Evolutionary conservation across 2,888 invertebrate genomes (phyloP).

Genomic region (Tupiocoris notatus): DNA sequence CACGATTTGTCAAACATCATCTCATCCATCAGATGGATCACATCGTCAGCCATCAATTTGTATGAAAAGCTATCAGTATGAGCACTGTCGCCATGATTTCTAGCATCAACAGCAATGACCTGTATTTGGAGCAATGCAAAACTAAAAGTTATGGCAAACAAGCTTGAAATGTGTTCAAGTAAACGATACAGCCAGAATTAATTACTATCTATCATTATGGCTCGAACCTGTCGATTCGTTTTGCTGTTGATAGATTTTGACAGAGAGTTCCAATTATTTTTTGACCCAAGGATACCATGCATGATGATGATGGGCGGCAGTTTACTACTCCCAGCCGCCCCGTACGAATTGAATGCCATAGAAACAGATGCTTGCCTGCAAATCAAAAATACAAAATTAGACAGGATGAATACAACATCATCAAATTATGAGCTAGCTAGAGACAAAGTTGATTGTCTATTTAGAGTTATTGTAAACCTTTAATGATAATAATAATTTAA

Average conservation of each 20-base stretch:
- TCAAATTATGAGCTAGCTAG: no score
- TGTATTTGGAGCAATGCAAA: no score
- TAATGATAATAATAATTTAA: no score
- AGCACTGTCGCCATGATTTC: conserved; percentile 94
- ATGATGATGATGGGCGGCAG: conserved; percentile 49
- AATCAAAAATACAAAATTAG: no score
- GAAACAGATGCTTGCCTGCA: conserved; percentile 25
- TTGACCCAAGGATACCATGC: conserved; percentile 66
- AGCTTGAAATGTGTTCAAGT: no score
- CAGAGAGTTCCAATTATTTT: conserved; percentile 81
- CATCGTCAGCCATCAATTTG: conserved; percentile 71
- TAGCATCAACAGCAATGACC: conserved; percentile 79
- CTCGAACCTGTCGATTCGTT: conserved; percentile 55
- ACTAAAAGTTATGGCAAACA: not conserved
- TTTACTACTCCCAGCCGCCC: not conserved
- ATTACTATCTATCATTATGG: no score
- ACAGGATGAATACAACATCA: no score
- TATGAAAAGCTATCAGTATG: conserved; percentile 74
- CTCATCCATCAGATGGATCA: conserved; percentile 62
- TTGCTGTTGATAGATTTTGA: conserved; percentile 68
- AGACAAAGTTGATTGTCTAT: no score
- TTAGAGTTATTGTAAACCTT: no score
- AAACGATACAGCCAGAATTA: no score
- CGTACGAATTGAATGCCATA: conserved; percentile 37
- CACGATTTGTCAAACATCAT: conserved; percentile 64